Base-by-base conservation (phyloP, 2,113 vertebrate species). In the Cnemophilus loriae region DNA sequence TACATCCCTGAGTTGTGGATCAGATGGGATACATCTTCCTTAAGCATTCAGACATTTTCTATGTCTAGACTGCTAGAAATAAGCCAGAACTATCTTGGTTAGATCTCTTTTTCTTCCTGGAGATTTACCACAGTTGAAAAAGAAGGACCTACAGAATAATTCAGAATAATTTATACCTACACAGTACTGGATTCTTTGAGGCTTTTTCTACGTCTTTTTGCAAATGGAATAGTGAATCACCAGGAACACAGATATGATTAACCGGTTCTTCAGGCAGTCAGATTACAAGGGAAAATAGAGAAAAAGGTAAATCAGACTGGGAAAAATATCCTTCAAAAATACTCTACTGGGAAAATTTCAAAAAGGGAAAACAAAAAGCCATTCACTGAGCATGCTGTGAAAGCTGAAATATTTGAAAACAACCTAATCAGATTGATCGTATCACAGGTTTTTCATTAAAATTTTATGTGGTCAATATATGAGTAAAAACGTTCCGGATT, bases 11-110 rank as follows among this genome's bases (percentile, higher is more conserved):
- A 94, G 78, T 56, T 91, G 67, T 83, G 46, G 78, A 86, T 96
- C 94, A 97, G 82, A 90, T 95, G 65, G 84, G 73, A 94, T 83
- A 81, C n/a, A 76, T 94, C 87, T 77, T 95, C 87, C 52, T 96
- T 88, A 95, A 56, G 57, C 84, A 94, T 84, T 56, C 79, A 97
- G 63, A 68, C 3, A 37, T 79, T 92, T 96, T 79, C 57, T 96
- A 7, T 37, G 76, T 63, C 69, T n/a, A 42, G 6, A 77, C 39
- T 47, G 16, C 37, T 57, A 79, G 27, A 91, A 74, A 89, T 35
- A 77, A 77, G 18, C 12, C 32, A 55, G 47, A 60, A 27, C 41
- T 81, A 21, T 32, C 18, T 30, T 57, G 39, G 5, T 11, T 79
- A 11, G 18, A n/a, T 65, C 22, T 78, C 6, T 60, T 69, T 80